Base-by-base conservation (phyloP, 1,140 invertebrate genomes). In the Pachypeltis micranthus region DNA sequence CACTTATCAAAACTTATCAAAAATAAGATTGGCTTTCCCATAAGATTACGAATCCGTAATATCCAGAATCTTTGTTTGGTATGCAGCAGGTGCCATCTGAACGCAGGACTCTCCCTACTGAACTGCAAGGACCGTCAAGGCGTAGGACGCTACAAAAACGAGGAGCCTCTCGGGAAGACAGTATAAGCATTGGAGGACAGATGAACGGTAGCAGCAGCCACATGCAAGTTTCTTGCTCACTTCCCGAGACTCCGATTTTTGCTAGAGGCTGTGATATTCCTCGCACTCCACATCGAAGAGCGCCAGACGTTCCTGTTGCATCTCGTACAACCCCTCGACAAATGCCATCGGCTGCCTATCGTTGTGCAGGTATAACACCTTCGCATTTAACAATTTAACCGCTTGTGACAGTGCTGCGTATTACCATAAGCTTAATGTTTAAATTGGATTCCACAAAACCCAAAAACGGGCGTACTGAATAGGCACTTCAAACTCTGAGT, bases 181-280 rank as follows among this genome's bases (percentile, higher is more conserved):
- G 75, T 60, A 26, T 54, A 3, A 34, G 44, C 59, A 31, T 61
- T 14, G 31, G 44, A 12, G 56, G 24, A 12, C 21, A 7, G 56
- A 58, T 16, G 4, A 58, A 58, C 27, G 56, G 24, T 23, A 39
- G 7, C 4, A 21, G 19, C 27, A 27, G 21, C 26, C 44, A 61
- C 27, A 79, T 88, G 73, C 87, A 89, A 72, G 88, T 87, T 1
- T 88, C 86, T 1, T 88, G 86, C 68, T 89, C 87, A 68, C 75
- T 90, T 47, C 88, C 87, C 3, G 88, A 90, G 76, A 90, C 88
- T 10, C 87, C 88, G 2, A 86, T 90, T 28, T 90, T 90, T 73
- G 85, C 86, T 12, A 77, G 87, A 66, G 87, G 87, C 58, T 72
- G 68, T 64, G 70, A 71, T 56, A 71, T 71, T 29, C 70, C 70